Evolutionary conservation across 2,888 invertebrate species (phyloP).

Genomic region (Zelleria hepariella): DNA sequence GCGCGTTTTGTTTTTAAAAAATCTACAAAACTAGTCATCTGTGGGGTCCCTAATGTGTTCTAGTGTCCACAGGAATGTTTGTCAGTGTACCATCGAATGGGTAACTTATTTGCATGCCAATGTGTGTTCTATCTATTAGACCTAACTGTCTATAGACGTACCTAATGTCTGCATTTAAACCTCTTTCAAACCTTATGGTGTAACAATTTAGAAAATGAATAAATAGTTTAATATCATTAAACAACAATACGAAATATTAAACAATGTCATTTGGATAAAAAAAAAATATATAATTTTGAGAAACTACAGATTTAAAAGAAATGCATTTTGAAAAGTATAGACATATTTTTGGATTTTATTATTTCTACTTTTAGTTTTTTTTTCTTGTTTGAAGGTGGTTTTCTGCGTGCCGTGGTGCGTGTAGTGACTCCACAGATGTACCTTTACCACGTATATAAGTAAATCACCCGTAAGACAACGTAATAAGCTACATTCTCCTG

Average conservation of each 20-base stretch:
- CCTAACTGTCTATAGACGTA: slow-evolving; percentile 5
- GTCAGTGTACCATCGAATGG: slow-evolving; percentile 57
- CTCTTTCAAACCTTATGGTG: not conserved
- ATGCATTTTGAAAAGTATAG: too few relatives aligned
- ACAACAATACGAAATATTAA: too few relatives aligned
- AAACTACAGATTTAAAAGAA: too few relatives aligned
- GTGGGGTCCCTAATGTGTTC: slow-evolving; percentile 28
- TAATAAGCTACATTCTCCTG: slow-evolving; percentile 32
- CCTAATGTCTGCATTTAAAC: not conserved
- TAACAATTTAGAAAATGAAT: too few relatives aligned
- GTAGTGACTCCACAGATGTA: not conserved
- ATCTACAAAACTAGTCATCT: not conserved
- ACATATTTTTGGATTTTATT: too few relatives aligned
- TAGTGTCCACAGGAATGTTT: slow-evolving; percentile 66
- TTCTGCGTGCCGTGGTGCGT: too few relatives aligned
- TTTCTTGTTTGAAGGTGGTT: too few relatives aligned
- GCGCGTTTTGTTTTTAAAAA: not conserved
- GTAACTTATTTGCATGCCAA: slow-evolving; percentile 42
- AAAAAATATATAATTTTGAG: too few relatives aligned
- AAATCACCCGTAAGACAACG: not conserved
- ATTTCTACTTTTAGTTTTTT: too few relatives aligned
- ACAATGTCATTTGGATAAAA: too few relatives aligned
- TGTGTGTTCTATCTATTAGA: slow-evolving; percentile 17
- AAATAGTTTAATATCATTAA: too few relatives aligned
- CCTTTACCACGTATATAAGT: not conserved